Evolutionary conservation across 2,797 vertebrate species (phyloP).

Genomic region (Gallinago nigripennis): DNA sequence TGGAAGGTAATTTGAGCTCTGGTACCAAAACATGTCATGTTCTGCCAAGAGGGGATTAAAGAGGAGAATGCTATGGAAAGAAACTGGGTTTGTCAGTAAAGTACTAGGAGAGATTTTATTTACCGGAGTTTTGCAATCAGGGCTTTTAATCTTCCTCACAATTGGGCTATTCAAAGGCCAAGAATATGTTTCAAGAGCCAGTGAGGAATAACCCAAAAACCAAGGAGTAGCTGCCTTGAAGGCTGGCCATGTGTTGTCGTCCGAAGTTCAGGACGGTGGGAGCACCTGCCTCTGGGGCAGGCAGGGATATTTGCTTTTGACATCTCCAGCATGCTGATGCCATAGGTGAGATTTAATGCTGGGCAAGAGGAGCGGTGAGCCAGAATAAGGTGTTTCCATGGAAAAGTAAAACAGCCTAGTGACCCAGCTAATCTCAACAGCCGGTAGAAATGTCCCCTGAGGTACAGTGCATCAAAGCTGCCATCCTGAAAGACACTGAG

Average conservation of each 20-base stretch:
- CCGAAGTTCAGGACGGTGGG: background rate
- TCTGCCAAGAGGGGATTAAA: constrained; percentile 79
- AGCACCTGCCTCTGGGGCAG: background rate
- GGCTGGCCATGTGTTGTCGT: background rate
- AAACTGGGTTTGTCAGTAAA: constrained; percentile 70
- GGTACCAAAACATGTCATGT: constrained; percentile 67
- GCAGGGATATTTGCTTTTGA: background rate
- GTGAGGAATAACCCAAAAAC: constrained; percentile 1
- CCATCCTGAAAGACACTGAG: background rate
- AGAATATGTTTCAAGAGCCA: background rate
- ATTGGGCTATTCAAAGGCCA: constrained; percentile 31
- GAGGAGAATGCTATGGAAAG: constrained; percentile 67
- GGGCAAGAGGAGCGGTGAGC: background rate
- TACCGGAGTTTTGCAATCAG: constrained; percentile 69
- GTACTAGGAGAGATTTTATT: constrained; percentile 52
- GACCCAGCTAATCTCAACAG: background rate
- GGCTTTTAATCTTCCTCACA: constrained; percentile 70
- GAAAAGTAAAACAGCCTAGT: background rate
- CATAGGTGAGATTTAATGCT: background rate
- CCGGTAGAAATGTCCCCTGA: background rate
- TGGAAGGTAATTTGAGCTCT: constrained; percentile 74
- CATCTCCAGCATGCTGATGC: background rate
- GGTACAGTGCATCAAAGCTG: background rate
- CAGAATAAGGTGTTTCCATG: background rate
- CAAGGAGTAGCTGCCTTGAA: background rate